phyloP scores from a whole-genome alignment of 2,888 invertebrate species.

The Pomacea canaliculata region DNA sequence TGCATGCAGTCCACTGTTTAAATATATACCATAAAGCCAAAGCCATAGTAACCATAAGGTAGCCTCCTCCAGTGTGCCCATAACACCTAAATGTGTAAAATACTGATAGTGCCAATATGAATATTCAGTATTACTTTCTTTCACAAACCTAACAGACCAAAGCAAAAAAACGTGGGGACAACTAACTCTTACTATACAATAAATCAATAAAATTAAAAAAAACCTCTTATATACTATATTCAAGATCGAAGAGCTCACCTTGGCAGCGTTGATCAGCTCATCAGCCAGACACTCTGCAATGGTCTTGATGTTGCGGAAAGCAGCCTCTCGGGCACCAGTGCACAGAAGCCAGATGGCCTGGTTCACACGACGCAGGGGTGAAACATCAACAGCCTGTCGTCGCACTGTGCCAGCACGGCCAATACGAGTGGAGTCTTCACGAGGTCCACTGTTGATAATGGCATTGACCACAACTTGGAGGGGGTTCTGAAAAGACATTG shows the following conservation, averaged over 20 bases:
- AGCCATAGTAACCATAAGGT: no score
- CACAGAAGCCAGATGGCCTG: slow-evolving; percentile 99
- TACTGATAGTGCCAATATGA: no score
- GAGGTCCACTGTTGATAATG: slow-evolving; percentile 98
- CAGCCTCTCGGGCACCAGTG: slow-evolving; percentile 98
- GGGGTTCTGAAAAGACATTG: slow-evolving; percentile 7
- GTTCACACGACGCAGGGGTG: slow-evolving; percentile 97
- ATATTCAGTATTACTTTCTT: no score
- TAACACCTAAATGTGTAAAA: no score
- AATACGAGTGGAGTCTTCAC: slow-evolving; percentile 99
- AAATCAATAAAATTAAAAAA: no score
- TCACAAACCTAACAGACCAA: no score
- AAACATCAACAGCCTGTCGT: slow-evolving; percentile 99
- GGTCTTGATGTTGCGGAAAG: slow-evolving; percentile 99
- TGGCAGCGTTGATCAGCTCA: slow-evolving; percentile 99
- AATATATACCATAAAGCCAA: no score
- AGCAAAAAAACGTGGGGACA: no score
- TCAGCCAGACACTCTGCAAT: slow-evolving; percentile 99
- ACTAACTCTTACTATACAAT: no score
- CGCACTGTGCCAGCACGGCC: slow-evolving; percentile 99
- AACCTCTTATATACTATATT: no score
- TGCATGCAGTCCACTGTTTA: no score
- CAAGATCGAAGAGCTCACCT: slow-evolving; percentile 74
- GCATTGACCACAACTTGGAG: slow-evolving; percentile 86
- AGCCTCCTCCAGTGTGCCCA: no score